Evolutionary conservation across 2,113 vertebrate species (phyloP), one percentile per base, ranked within the genome.

Genomic region (Gyps fulvus): DNA sequence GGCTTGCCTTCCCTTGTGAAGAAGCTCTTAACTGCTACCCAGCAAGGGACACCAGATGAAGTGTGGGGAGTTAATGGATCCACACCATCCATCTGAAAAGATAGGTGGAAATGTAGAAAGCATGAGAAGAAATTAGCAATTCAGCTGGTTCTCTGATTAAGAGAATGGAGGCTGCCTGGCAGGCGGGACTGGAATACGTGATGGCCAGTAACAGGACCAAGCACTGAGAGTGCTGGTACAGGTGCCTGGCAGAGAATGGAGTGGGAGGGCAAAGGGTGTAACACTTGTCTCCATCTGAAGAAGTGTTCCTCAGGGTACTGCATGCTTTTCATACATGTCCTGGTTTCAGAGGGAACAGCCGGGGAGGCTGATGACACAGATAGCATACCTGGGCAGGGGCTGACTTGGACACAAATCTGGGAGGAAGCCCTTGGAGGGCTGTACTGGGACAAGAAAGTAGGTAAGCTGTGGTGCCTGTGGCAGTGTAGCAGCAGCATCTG

Each of bases 61-160:
- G 11, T 54, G 38, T 11, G 26, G 19, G 8, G 12, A 86, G 10
- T 26, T 72, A 66, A 59, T 22, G 19, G 19, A 66, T 72, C 47
- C 22, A 50, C 9, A 34, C 15, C 0, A 0, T 25, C 49, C 7
- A 1, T 20, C 52, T 83, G 45, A 66, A 92, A 78, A 70, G 13
- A 36, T 3, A n/a, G 16, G 13, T 43, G 17, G 31, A 73, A 87
- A 70, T 40, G 29, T 11, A 42, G n/a, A 82, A 74, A 78, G 22
- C 8, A 2, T 31, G 36, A 74, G 55, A 54, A 91, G 32, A 91
- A 87, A 70, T 32, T 19, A 78, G 16, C 25, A 50, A 31, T 57
- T 83, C 36, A 69, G 15, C 29, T 83, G 29, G 4, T 73, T 81
- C 6, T 87, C 43, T 66, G 58, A 31, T 11, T 55, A 57, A 49